Conservation (phyloP, 2,888 invertebrate genomes). For the Poecilobothrus nobilitatus region DNA sequence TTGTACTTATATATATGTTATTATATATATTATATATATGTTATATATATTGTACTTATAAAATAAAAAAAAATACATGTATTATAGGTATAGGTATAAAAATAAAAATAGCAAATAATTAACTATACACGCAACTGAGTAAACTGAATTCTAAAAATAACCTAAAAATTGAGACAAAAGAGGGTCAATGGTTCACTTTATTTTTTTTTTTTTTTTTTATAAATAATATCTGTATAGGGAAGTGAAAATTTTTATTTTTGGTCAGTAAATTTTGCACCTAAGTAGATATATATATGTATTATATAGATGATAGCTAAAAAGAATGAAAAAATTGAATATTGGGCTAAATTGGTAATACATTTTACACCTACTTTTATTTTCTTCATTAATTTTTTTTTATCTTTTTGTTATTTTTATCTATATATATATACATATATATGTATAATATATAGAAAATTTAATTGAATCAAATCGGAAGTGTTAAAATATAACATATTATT, state of each 20-base stretch:
- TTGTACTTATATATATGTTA: too few species aligned
- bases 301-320: too few species aligned
- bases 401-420: too few species aligned
- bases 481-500: background rate
- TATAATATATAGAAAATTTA: background rate
- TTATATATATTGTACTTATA: too few species aligned
- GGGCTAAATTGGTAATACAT: background rate
- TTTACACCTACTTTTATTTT: background rate
- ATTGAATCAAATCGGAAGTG: conserved; percentile 1
- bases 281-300: too few species aligned
- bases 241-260: background rate
- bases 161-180: background rate
- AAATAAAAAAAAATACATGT: too few species aligned
- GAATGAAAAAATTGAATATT: too few species aligned
- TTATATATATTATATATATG: too few species aligned
- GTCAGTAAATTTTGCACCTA: background rate
- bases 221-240: background rate
- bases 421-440: too few species aligned
- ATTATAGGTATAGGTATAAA: too few species aligned
- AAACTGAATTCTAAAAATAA: background rate
- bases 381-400: background rate
- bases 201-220: background rate
- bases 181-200: background rate
- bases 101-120: too few species aligned
- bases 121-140: background rate